Base-by-base conservation (phyloP, 2,888 invertebrate species). In the Heteromyza rotundicornis region DNA sequence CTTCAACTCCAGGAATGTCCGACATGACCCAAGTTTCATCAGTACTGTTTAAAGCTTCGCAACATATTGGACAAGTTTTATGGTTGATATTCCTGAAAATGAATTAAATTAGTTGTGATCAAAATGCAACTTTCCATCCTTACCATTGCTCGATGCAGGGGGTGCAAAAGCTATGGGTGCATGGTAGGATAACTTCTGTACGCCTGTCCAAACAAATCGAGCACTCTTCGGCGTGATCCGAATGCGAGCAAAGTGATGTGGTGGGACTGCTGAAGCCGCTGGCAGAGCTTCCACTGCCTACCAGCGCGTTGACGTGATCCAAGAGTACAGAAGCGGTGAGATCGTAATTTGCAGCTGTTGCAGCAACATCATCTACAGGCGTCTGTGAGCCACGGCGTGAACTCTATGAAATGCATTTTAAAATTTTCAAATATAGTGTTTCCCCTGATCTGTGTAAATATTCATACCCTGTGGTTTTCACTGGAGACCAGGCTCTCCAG, bases 121-220 rank as follows among this genome's bases (percentile, higher is more conserved):
- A n/a, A 40, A 14, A 40, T 40, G 16, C 3, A 3, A 23, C 8
- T 44, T 32, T 1, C 10, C 32, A 20, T 2, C 40, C 60, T 77
- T 80, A 89, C 91, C 91, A 91, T 81, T 89, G 88, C 73, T 90
- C 89, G 68, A 91, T 90, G 77, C 91, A 91, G 56, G 86, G 85
- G 63, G 87, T 83, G 77, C 91, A 91, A 80, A 89, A 91, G 70
- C 86, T 87, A 77, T 91, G 91, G 1, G 89, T 84, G 79, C 91
- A 91, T 1, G 89, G 89, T 64, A 91, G 81, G 65, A 88, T 87
- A 24, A 90, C 86, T 76, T 90, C 89, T 1, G 89, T 88, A 72
- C 86, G 86, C 59, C 89, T 82, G 75, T 91, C 90, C 80, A 91
- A 86, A 78, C 91, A 91, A 71, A 91, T 90, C 73, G 89, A 89